Base-by-base conservation (phyloP, 2,888 invertebrate species). In the Neoascia interrupta region DNA sequence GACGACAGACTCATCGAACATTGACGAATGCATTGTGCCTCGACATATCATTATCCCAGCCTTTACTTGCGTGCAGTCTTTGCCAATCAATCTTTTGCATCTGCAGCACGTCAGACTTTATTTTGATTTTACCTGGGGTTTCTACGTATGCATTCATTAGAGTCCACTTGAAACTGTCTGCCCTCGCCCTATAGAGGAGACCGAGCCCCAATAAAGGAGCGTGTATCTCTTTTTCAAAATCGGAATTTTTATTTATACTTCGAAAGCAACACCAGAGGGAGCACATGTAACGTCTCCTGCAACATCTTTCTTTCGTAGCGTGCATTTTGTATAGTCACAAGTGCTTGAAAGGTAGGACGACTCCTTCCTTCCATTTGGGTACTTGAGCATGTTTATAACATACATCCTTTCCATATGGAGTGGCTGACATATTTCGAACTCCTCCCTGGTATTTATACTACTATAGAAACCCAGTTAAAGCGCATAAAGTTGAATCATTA, bases 381-480 rank as follows among this genome's bases (percentile, higher is more conserved):
- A 72, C 79, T 79, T 79, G 60, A 79, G 39, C 79, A 79, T 79
- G 79, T 79, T 79, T 72, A 54, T n/a, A n/a, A n/a, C n/a, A n/a
- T 72, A 66, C 79, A 79, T 79, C 72, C 79, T 72, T 72, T 72
- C 70, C 54, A 66, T n/a, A n/a, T 72, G 66, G 79, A 79, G 79
- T 66, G 54, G 72, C 79, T 66, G 72, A 72, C 79, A 72, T 72
- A 66, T 79, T 76, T 60, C 70, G 56, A 74, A 74, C 54, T 56
- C 43, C 51, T 10, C 39, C 31, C 13, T 5, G 11, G 6, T 31
- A 8, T 11, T 10, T n/a, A 28, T 3, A 5, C 26, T 21, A 28
- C 19, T 37, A 8, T 26, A 37, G 13, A 6, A 28, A 41, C 45
- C 39, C 61, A 63, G 49, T 58, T 58, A 58, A 68, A 47, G 45